phyloP scores from a whole-genome alignment of 1,140 invertebrate genomes.

The Euwallacea similis region DNA sequence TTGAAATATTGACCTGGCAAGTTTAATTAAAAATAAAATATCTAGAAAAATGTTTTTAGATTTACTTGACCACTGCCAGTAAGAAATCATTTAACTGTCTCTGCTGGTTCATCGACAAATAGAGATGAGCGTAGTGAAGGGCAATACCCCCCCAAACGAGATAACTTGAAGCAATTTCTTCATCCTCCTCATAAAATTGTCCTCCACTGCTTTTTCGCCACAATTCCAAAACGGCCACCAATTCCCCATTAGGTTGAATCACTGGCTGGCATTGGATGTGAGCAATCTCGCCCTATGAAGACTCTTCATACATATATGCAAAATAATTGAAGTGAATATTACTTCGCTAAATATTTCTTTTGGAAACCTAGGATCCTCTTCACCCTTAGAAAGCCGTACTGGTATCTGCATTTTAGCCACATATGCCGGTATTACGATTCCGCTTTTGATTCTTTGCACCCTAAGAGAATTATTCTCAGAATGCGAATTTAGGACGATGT shows the following conservation, averaged over 20 bases:
- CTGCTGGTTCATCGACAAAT: slow-evolving; percentile 65
- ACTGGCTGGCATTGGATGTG: slow-evolving; percentile 62
- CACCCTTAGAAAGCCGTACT: slow-evolving; percentile 54
- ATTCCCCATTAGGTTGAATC: slow-evolving; percentile 59
- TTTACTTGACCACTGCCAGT: slow-evolving; percentile 72
- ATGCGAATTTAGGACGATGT: slow-evolving; percentile 48
- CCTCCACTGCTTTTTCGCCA: slow-evolving; percentile 51
- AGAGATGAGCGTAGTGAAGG: slow-evolving; percentile 64
- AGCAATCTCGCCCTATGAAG: slow-evolving; percentile 44
- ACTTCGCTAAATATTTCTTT: slow-evolving; percentile 53
- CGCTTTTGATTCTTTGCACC: slow-evolving; percentile 44
- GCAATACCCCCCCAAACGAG: slow-evolving; percentile 67
- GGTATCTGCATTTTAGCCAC: slow-evolving; percentile 58
- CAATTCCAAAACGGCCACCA: slow-evolving; percentile 60
- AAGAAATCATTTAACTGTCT: slow-evolving; percentile 72
- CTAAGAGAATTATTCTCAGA: slow-evolving; percentile 40
- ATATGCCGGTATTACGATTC: slow-evolving; percentile 54
- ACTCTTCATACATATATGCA: not conserved
- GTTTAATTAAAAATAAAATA: slow-evolving; percentile 10
- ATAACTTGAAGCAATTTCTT: slow-evolving; percentile 66
- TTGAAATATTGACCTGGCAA: slow-evolving; percentile 70
- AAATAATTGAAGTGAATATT: slow-evolving; percentile 30
- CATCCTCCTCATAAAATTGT: slow-evolving; percentile 66
- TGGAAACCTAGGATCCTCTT: slow-evolving; percentile 56
- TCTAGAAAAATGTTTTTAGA: slow-evolving; percentile 16